Evolutionary conservation across 2,113 vertebrate species (phyloP).

Genomic region (Pantherophis guttatus): DNA sequence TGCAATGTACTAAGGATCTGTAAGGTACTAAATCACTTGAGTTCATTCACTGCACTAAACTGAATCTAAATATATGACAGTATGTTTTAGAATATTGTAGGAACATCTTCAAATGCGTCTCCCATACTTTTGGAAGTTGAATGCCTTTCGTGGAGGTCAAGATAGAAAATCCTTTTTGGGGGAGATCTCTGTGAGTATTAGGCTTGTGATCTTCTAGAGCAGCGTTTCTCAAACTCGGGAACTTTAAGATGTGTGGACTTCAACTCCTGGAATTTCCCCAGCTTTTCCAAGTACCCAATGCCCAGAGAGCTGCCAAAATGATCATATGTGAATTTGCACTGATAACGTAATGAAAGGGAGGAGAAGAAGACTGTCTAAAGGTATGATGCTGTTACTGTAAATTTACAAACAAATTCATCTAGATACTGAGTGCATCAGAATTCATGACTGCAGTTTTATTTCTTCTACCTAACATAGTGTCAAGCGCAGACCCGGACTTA

Average conservation of each 20-base stretch:
- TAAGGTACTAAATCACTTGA: background rate
- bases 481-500: background rate
- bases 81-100: background rate
- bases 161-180: background rate
- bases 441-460: background rate
- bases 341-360: background rate
- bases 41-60: background rate
- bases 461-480: background rate
- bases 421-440: background rate
- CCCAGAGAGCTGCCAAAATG: background rate
- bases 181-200: background rate
- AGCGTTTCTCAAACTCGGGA: background rate
- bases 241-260: background rate
- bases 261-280: background rate
- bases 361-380: background rate
- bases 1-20: background rate
- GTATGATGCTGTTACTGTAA: background rate
- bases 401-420: background rate
- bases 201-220: background rate
- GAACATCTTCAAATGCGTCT: background rate
- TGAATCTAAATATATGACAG: background rate
- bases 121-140: background rate
- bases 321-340: background rate
- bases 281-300: background rate
- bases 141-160: background rate